A percentile compares a stretch with the other conserved stretches of the same genome.
Evolutionary conservation across 2,888 invertebrate species (phyloP).

Genomic region (Ochlodes sylvanus): DNA sequence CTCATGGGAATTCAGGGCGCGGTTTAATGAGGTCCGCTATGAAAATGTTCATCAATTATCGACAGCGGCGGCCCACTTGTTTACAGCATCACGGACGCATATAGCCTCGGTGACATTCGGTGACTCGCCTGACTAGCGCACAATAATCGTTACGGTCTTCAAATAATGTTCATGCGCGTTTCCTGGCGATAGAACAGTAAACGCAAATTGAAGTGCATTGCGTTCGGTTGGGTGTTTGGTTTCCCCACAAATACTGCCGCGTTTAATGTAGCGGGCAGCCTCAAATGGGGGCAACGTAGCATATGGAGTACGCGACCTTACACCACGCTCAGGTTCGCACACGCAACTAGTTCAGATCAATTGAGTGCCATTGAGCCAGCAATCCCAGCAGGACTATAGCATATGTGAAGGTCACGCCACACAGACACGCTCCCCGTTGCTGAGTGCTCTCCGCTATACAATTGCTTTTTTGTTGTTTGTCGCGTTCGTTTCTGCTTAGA

Average conservation of each 20-base stretch:
- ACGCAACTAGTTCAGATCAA: conserved; percentile 79
- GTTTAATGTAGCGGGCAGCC: conserved; percentile 22
- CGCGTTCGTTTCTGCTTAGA: conserved; percentile 29
- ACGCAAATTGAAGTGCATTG: conserved; percentile 36
- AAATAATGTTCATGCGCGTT: conserved; percentile 34
- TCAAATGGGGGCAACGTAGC: conserved; percentile 44
- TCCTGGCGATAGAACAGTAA: conserved; percentile 38
- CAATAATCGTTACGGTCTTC: conserved; percentile 50
- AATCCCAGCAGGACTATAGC: conserved; percentile 68
- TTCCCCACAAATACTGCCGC: conserved; percentile 18
- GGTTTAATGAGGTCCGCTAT: conserved; percentile 79
- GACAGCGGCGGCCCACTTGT: conserved; percentile 76
- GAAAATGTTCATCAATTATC: conserved; percentile 83
- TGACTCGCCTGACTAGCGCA: conserved; percentile 56
- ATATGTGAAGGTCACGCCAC: conserved; percentile 73
- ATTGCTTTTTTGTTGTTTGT: conserved; percentile 40
- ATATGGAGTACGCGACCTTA: conserved; percentile 59
- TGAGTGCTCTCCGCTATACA: conserved; percentile 53
- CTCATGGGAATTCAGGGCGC: conserved; percentile 77
- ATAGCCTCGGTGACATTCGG: conserved; percentile 74
- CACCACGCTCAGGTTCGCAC: conserved; percentile 71
- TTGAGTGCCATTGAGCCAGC: conserved; percentile 77
- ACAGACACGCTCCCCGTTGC: conserved; percentile 51
- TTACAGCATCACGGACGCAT: conserved; percentile 80
- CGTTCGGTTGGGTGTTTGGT: conserved; percentile 26